Percentiles rank a stretch among this genome's conserved stretches.
Evolutionary conservation across 2,888 invertebrate species (phyloP).

Genomic region (Lasioglossum calceatum): DNA sequence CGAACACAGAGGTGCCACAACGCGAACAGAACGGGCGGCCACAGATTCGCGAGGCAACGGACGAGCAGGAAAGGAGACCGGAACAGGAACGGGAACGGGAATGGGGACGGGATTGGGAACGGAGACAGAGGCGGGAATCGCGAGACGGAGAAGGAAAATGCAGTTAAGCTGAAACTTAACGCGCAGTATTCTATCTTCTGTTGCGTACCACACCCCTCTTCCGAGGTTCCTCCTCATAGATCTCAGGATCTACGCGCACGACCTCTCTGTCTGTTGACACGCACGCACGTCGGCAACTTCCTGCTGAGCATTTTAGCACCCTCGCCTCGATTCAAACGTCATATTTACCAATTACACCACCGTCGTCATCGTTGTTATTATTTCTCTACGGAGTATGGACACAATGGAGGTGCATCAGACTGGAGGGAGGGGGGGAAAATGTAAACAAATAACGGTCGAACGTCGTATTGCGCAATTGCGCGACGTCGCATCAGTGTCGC

Average conservation of each 20-base stretch:
- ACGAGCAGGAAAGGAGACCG: background rate
- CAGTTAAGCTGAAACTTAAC: conserved; percentile 10
- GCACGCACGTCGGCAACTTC: background rate
- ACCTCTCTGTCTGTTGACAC: background rate
- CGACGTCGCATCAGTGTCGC: too few species aligned
- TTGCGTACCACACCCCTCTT: conserved; percentile 63
- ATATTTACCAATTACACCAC: background rate
- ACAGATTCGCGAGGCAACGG: conserved; percentile 28
- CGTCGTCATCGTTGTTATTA: background rate
- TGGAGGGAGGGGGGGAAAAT: background rate
- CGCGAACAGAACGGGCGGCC: background rate
- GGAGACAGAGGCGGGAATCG: too few species aligned
- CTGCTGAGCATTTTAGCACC: background rate
- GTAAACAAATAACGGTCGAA: background rate
- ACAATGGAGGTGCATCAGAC: background rate
- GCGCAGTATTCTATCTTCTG: conserved; percentile 21
- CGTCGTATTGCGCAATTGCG: background rate
- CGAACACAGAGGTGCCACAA: conserved; percentile 5
- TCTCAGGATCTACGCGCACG: background rate
- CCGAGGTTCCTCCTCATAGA: conserved; percentile 14
- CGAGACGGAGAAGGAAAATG: background rate
- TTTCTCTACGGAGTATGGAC: background rate
- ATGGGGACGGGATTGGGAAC: too few species aligned
- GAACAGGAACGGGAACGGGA: conserved; percentile 22
- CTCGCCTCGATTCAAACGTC: background rate